Evolutionary conservation across 2,888 invertebrate genomes (phyloP).

Genomic region (Troides aeacus): DNA sequence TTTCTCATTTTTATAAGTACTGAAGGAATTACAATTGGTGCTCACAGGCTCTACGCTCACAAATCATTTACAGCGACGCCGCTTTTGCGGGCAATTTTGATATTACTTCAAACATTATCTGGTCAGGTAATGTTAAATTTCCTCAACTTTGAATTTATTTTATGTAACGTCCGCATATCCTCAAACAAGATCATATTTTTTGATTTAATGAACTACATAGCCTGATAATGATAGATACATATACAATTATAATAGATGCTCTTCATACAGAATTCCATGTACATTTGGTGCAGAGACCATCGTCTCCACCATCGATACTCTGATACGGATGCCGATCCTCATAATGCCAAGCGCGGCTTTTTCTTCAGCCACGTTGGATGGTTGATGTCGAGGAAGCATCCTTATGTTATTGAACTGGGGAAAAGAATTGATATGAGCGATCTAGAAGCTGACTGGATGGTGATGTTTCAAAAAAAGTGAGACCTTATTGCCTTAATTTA

Average conservation of each 20-base stretch:
- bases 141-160: neutral
- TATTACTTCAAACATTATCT: constrained; percentile 84
- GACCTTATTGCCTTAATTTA: constrained; percentile 41
- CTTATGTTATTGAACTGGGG: constrained; percentile 84
- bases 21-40: constrained; percentile 88
- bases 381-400: constrained; percentile 89
- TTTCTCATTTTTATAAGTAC: constrained; percentile 49
- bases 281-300: constrained; percentile 90
- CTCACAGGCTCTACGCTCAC: constrained; percentile 90
- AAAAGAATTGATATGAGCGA: constrained; percentile 87
- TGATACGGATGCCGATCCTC: constrained; percentile 86
- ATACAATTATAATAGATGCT: neutral
- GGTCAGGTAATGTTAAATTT: constrained; percentile 83
- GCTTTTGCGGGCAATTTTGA: constrained; percentile 81
- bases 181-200: too few species aligned
- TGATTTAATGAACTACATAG: too few species aligned
- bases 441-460: constrained; percentile 84
- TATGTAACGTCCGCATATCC: neutral
- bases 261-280: constrained; percentile 82
- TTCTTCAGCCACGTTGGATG: constrained; percentile 94
- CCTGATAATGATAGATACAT: neutral
- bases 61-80: constrained; percentile 86
- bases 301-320: constrained; percentile 89
- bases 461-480: constrained; percentile 88
- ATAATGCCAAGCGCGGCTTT: constrained; percentile 89